Evolutionary conservation across 2,113 vertebrate genomes (phyloP).

Genomic region (Conger conger): DNA sequence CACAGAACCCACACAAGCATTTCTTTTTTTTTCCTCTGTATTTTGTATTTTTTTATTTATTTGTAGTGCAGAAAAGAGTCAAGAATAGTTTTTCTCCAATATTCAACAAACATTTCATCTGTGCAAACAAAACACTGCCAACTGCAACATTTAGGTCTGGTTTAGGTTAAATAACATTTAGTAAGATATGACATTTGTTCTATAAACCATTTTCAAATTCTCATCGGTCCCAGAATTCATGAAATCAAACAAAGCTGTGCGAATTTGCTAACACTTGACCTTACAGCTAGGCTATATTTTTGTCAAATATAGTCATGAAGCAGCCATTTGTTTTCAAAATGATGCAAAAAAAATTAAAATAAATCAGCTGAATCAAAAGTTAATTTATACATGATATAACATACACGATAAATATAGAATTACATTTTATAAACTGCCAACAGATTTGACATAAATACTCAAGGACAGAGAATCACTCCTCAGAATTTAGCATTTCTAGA

Average conservation of each 20-base stretch:
- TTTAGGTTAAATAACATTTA: constrained; percentile 36
- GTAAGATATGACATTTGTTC: constrained; percentile 41
- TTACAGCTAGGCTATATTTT: background rate
- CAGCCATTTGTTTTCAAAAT: background rate
- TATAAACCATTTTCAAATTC: constrained; percentile 1
- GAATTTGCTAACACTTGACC: background rate
- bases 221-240: constrained; percentile 26
- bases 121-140: constrained; percentile 54
- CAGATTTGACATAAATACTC: constrained; percentile 15
- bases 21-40: too few relatives aligned
- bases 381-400: background rate
- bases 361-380: constrained; percentile 3
- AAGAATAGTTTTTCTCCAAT: constrained; percentile 50
- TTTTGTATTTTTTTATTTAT: too few relatives aligned
- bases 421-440: constrained; percentile 1
- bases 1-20: too few relatives aligned
- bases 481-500: constrained; percentile 4
- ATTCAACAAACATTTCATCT: constrained; percentile 49
- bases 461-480: background rate
- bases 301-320: background rate
- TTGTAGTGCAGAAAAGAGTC: constrained; percentile 50
- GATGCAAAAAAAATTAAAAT: background rate
- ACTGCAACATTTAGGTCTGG: constrained; percentile 34
- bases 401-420: constrained; percentile 11
- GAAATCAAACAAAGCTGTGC: constrained; percentile 17